Evolutionary conservation across 2,888 invertebrate species (phyloP).

Genomic region (Homarus gammarus): DNA sequence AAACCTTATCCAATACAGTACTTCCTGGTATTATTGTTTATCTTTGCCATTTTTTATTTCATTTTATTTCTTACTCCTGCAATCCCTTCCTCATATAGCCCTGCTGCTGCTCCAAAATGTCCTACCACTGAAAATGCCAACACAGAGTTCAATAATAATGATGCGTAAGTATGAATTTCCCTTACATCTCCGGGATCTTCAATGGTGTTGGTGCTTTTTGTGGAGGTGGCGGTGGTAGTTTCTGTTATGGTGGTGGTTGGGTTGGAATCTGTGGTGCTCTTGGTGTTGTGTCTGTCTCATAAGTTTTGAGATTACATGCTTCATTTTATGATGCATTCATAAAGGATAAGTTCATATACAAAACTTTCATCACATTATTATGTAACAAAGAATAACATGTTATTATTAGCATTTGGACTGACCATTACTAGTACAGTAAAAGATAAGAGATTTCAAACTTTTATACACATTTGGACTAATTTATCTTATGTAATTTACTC

Average conservation of each 20-base stretch:
- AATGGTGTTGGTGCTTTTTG: conserved; percentile 15
- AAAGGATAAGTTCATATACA: too few species aligned
- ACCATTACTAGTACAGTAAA: too few species aligned
- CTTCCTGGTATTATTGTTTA: not conserved
- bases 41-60: not conserved
- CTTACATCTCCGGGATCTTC: conserved; percentile 25
- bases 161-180: conserved; percentile 60
- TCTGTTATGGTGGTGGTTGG: not conserved
- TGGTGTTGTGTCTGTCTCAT: too few species aligned
- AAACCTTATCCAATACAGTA: not conserved
- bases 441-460: too few species aligned
- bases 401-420: too few species aligned
- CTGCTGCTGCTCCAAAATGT: conserved; percentile 69
- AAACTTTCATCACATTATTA: too few species aligned
- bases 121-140: conserved; percentile 63
- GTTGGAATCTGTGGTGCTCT: not conserved
- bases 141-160: conserved; percentile 69
- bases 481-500: too few species aligned
- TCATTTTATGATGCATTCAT: too few species aligned
- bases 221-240: conserved; percentile 29
- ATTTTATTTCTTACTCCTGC: not conserved
- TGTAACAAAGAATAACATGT: too few species aligned
- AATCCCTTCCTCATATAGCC: conserved; percentile 44
- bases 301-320: too few species aligned
- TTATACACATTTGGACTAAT: too few species aligned